These are phyloP conservation scores for Paramormyrops kingsleyae DNA, from an alignment of 2,113 vertebrate genomes.

Conservation along the genomic window DNA sequence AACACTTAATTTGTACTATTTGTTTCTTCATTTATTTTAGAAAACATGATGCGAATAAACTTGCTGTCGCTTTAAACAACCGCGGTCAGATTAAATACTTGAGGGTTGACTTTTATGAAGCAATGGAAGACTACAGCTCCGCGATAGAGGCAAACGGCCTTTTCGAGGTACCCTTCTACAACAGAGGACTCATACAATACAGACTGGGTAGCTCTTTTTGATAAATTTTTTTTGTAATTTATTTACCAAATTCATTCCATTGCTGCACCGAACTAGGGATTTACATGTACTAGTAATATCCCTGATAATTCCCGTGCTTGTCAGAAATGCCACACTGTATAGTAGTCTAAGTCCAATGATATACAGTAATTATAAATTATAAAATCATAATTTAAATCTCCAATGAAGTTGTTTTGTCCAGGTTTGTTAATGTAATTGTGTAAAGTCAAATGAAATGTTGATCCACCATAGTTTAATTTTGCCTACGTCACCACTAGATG, in stretches of 20 bases:
- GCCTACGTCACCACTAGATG: not conserved
- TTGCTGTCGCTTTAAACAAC: slow-evolving; percentile 81
- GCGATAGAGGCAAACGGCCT: slow-evolving; percentile 63
- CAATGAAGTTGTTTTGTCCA: not conserved
- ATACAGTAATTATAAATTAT: not conserved
- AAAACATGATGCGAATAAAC: slow-evolving; percentile 44
- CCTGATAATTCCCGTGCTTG: not conserved
- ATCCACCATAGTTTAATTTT: not conserved
- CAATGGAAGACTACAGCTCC: slow-evolving; percentile 76
- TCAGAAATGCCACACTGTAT: not conserved
- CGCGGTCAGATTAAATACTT: slow-evolving; percentile 84
- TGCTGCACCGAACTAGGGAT: not conserved
- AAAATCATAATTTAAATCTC: not conserved
- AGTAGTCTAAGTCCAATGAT: not conserved
- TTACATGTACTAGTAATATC: not conserved
- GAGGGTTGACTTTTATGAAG: slow-evolving; percentile 84
- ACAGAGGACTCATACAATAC: slow-evolving; percentile 82
- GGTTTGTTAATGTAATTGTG: not conserved
- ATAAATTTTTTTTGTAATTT: not conserved
- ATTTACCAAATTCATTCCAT: not conserved
- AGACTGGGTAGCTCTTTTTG: slow-evolving; percentile 72
- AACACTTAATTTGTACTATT: not conserved
- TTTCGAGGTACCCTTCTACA: slow-evolving; percentile 85
- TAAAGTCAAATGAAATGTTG: not conserved
- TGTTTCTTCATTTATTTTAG: slow-evolving; percentile 45